phyloP scores from a whole-genome alignment of 2,888 invertebrate genomes.

The Limnephilus rhombicus region DNA sequence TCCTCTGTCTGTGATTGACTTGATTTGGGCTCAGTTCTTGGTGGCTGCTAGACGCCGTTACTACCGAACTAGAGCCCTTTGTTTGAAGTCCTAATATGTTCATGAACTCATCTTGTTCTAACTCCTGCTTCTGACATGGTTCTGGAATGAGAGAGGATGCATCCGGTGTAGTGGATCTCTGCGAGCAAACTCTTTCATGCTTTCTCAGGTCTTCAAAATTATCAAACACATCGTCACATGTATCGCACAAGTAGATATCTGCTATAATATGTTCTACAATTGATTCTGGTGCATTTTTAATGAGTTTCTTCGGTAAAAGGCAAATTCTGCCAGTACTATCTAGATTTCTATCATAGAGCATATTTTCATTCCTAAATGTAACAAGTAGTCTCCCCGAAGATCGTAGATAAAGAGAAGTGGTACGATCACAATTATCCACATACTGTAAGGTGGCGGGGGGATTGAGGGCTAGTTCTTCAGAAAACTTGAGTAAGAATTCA shows the following conservation, averaged over 20 bases:
- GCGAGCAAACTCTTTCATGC: constrained; percentile 75
- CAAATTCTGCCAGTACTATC: constrained; percentile 71
- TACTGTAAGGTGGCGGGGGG: constrained; percentile 82
- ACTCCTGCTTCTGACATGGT: constrained; percentile 46
- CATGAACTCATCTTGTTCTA: constrained; percentile 70
- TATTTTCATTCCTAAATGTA: constrained; percentile 87
- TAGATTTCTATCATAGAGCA: constrained; percentile 74
- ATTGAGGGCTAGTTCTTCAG: constrained; percentile 82
- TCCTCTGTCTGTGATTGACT: constrained; percentile 69
- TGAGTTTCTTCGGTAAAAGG: constrained; percentile 72
- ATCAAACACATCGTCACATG: constrained; percentile 86
- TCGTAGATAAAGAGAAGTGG: constrained; percentile 84
- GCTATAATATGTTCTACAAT: constrained; percentile 78
- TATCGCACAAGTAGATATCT: constrained; percentile 86
- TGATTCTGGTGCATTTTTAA: constrained; percentile 71
- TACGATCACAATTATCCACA: constrained; percentile 85
- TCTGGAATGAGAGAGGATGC: constrained; percentile 41
- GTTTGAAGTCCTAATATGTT: constrained; percentile 72
- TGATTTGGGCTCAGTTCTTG: constrained; percentile 66
- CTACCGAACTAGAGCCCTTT: constrained; percentile 66
- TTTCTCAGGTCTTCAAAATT: constrained; percentile 72
- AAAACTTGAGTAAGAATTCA: constrained; percentile 83
- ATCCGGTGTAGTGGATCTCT: constrained; percentile 64
- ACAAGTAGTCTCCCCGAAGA: constrained; percentile 82
- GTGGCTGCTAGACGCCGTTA: constrained; percentile 54